A percentile compares a stretch with the other conserved stretches of the same genome.
phyloP scores from a whole-genome alignment of 2,888 invertebrate species.

The Ichneumoninae sp. region DNA sequence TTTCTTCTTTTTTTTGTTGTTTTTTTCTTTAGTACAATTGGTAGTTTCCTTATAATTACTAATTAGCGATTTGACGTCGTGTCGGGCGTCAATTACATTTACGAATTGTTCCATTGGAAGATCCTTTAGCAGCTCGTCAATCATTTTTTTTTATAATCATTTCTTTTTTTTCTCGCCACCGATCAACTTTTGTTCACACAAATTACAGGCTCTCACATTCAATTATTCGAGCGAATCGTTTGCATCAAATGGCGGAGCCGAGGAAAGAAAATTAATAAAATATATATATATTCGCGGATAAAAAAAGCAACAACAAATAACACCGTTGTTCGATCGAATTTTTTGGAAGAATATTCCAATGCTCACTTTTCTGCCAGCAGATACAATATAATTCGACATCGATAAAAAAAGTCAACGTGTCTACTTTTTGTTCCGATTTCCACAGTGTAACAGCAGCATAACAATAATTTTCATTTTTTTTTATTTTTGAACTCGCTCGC shows the following conservation, averaged over 20 bases:
- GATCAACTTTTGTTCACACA: slow-evolving; percentile 52
- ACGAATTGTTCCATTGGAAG: slow-evolving; percentile 68
- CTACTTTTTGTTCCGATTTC: slow-evolving; percentile 14
- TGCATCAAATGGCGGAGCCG: slow-evolving; percentile 60
- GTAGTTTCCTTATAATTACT: slow-evolving; percentile 68
- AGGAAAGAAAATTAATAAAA: slow-evolving; percentile 39
- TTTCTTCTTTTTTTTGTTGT: slow-evolving; percentile 38
- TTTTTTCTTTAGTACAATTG: slow-evolving; percentile 67
- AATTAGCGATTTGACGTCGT: slow-evolving; percentile 66
- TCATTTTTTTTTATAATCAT: slow-evolving; percentile 33
- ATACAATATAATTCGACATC: slow-evolving; percentile 52
- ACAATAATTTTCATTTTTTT: slow-evolving; percentile 51
- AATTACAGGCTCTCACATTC: slow-evolving; percentile 56
- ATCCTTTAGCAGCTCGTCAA: slow-evolving; percentile 64
- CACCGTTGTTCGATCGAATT: not conserved
- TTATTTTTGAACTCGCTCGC: not conserved
- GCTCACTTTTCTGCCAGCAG: slow-evolving; percentile 58
- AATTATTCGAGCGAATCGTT: slow-evolving; percentile 58
- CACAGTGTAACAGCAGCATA: slow-evolving; percentile 40
- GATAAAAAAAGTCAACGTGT: slow-evolving; percentile 48
- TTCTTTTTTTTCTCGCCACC: slow-evolving; percentile 37
- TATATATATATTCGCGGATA: not conserved
- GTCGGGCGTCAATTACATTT: slow-evolving; percentile 65
- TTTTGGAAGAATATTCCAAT: slow-evolving; percentile 22
- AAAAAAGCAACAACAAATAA: slow-evolving; percentile 1